A percentile compares a stretch with the other conserved stretches of the same genome.
phyloP scores from a whole-genome alignment of 2,113 vertebrate genomes.

The Cyanocitta stelleri region DNA sequence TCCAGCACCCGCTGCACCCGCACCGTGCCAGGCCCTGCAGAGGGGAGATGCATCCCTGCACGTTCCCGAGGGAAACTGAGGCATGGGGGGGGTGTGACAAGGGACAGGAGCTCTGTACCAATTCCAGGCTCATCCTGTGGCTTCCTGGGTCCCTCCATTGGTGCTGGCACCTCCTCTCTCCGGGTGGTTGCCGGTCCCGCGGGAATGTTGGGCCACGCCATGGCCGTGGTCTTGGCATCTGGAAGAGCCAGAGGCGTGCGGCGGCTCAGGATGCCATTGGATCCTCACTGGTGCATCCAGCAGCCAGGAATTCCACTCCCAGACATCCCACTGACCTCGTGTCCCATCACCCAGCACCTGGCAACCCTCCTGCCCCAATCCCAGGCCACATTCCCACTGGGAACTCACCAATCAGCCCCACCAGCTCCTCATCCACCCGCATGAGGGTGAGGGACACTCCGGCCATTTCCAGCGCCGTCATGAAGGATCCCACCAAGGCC shows the following conservation, averaged over 20 bases:
- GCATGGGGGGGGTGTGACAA: accelerated
- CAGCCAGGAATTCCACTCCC: background rate
- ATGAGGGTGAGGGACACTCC: constrained; percentile 89
- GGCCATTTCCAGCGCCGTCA: constrained; percentile 93
- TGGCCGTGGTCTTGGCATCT: constrained; percentile 84
- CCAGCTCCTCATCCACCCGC: constrained; percentile 71
- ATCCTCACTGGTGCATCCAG: background rate
- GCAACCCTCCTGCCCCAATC: accelerated
- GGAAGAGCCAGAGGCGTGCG: background rate
- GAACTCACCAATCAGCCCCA: constrained; percentile 82
- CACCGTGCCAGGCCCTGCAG: constrained; percentile 58
- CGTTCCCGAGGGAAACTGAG: accelerated
- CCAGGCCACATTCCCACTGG: accelerated
- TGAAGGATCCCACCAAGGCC: constrained; percentile 86
- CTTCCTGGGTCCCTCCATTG: background rate
- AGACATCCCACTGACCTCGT: no score
- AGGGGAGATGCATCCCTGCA: background rate
- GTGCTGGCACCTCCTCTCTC: constrained; percentile 50
- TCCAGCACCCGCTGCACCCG: constrained; percentile 60
- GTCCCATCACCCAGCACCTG: accelerated
- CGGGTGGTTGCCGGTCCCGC: constrained; percentile 48
- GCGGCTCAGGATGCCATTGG: accelerated
- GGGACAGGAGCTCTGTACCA: background rate
- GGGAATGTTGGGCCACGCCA: constrained; percentile 83
- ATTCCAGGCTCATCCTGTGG: background rate